Evolutionary conservation across 2,888 invertebrate genomes (phyloP).

Genomic region (Pristionchus arcanus): DNA sequence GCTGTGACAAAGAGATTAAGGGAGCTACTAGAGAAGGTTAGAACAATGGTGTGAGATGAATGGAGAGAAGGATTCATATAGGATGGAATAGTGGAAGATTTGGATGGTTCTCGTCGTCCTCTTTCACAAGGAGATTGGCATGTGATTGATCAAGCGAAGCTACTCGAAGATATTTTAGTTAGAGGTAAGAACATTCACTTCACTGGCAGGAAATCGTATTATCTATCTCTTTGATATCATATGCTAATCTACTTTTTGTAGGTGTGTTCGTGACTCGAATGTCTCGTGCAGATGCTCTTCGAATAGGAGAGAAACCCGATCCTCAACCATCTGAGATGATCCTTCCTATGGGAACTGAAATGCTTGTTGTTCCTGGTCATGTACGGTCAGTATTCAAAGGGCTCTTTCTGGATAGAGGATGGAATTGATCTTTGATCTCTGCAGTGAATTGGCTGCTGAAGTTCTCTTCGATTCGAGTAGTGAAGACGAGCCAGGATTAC

Average conservation of each 20-base stretch:
- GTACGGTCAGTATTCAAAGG: slow-evolving; percentile 51
- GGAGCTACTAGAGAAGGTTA: slow-evolving; percentile 59
- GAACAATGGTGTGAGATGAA: neutral
- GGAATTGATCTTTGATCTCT: slow-evolving; percentile 20
- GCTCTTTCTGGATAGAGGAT: neutral
- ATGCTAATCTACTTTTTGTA: neutral
- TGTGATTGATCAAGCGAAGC: slow-evolving; percentile 36
- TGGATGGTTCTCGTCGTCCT: slow-evolving; percentile 58
- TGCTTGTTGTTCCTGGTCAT: slow-evolving; percentile 57
- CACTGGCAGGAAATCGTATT: neutral
- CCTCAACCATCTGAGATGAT: slow-evolving; percentile 42
- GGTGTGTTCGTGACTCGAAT: slow-evolving; percentile 52
- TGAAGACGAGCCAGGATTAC: slow-evolving; percentile 49
- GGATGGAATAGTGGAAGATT: slow-evolving; percentile 60
- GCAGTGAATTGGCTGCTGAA: slow-evolving; percentile 51
- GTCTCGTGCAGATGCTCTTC: slow-evolving; percentile 45
- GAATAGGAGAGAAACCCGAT: slow-evolving; percentile 14
- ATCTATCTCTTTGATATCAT: neutral
- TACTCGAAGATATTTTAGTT: slow-evolving; percentile 51
- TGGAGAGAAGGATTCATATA: neutral
- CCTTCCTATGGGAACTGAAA: slow-evolving; percentile 50
- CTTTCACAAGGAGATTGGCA: slow-evolving; percentile 60
- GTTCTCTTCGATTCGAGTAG: slow-evolving; percentile 50
- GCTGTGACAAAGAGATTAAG: slow-evolving; percentile 58
- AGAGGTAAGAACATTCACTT: neutral